phyloP scores from a whole-genome alignment of 1,140 invertebrate species.

The Dryas iulia region DNA sequence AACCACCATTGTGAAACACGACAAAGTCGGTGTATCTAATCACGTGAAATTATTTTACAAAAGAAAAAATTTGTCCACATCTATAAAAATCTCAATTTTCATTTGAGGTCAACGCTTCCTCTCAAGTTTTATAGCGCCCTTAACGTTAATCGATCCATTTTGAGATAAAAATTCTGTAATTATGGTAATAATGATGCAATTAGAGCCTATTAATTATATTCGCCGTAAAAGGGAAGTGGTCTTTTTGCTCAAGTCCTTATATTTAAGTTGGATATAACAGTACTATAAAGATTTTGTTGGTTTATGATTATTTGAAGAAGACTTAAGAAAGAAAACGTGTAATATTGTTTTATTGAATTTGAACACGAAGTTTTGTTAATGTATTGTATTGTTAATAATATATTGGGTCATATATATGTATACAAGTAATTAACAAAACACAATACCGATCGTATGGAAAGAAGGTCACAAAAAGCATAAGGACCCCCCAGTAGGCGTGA shows the following conservation, averaged over 20 bases:
- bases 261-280: constrained; percentile 2
- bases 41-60: constrained; percentile 35
- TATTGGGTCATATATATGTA: neutral
- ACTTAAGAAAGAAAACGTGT: neutral
- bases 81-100: constrained; percentile 21
- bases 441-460: no score
- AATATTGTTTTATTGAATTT: neutral
- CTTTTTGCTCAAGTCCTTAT: neutral
- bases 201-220: constrained; percentile 17
- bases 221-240: constrained; percentile 5
- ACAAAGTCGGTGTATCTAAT: constrained; percentile 28
- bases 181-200: constrained; percentile 18
- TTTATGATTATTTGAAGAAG: neutral
- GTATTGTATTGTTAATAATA: neutral
- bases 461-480: no score
- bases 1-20: constrained; percentile 10
- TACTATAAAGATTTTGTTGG: neutral
- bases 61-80: constrained; percentile 28
- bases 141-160: constrained; percentile 19
- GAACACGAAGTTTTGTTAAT: no score
- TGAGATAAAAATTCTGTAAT: constrained; percentile 18
- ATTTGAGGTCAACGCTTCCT: constrained; percentile 11
- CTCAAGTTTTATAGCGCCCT: constrained; percentile 14
- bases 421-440: no score
- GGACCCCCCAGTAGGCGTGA: no score